phyloP scores from a whole-genome alignment of 2,888 invertebrate genomes.

The Baronia brevicornis region DNA sequence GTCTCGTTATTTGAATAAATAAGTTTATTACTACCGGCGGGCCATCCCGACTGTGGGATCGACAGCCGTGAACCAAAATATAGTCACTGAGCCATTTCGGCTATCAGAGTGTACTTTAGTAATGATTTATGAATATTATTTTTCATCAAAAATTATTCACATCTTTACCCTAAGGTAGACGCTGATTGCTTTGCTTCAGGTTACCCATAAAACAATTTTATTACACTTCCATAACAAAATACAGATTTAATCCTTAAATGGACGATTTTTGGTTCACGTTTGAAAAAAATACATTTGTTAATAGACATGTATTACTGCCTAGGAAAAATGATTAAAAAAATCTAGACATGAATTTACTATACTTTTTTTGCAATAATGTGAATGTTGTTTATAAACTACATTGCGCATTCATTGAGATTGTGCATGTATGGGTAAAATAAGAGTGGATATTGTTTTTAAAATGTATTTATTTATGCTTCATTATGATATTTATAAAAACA shows the following conservation, averaged over 20 bases:
- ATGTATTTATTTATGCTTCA: slow-evolving; percentile 27
- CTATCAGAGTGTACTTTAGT: no score
- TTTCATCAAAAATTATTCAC: no score
- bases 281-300: slow-evolving; percentile 24
- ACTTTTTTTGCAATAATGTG: slow-evolving; percentile 24
- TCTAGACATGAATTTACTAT: slow-evolving; percentile 26
- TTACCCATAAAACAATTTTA: no score
- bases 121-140: no score
- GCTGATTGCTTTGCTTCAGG: no score
- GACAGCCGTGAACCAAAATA: no score
- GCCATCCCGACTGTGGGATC: no score
- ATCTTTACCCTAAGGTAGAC: no score
- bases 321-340: slow-evolving; percentile 27
- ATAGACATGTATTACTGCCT: slow-evolving; percentile 25
- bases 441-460: slow-evolving; percentile 25
- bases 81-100: no score
- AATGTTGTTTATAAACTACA: slow-evolving; percentile 30
- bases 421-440: slow-evolving; percentile 29
- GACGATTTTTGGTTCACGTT: slow-evolving; percentile 23
- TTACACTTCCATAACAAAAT: no score
- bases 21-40: no score
- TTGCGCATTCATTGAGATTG: slow-evolving; percentile 27
- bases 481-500: slow-evolving; percentile 32
- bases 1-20: no score
- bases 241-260: slow-evolving; percentile 22